phyloP scores from a whole-genome alignment of 2,113 vertebrate genomes.

The Paramisgurnus dabryanus region DNA sequence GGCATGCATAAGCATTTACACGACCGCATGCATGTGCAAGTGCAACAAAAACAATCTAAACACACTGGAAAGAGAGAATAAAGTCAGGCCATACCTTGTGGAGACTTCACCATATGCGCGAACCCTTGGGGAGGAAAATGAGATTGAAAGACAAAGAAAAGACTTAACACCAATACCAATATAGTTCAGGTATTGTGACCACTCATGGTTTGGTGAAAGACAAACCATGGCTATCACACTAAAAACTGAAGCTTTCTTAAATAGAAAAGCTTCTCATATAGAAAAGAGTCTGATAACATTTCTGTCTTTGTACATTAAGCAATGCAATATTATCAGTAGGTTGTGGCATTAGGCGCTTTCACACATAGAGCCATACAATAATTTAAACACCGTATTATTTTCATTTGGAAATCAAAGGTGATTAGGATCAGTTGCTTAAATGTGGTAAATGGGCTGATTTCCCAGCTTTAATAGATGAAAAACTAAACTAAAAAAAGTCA shows the following conservation, averaged over 20 bases:
- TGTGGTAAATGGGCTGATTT: background rate
- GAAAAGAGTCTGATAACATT: conserved; percentile 23
- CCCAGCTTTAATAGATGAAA: no score
- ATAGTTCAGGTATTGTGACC: conserved; percentile 72
- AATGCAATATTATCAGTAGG: background rate
- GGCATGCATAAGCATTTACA: background rate
- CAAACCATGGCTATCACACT: conserved; percentile 76
- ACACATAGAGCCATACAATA: conserved; percentile 6
- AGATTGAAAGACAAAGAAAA: conserved; percentile 47
- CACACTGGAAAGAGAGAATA: conserved; percentile 42
- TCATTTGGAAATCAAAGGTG: background rate
- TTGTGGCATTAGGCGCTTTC: background rate
- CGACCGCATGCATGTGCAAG: background rate
- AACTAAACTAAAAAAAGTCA: no score
- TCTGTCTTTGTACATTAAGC: background rate
- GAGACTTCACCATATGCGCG: conserved; percentile 88
- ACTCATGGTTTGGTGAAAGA: conserved; percentile 70
- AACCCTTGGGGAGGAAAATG: conserved; percentile 78
- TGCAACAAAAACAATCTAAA: conserved; percentile 54
- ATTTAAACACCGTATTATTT: background rate
- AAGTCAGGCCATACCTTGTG: conserved; percentile 87
- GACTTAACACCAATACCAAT: conserved; percentile 72
- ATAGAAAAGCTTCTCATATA: conserved; percentile 68
- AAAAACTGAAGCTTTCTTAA: conserved; percentile 67
- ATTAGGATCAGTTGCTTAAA: background rate